Evolutionary conservation across 2,888 invertebrate species (phyloP), one percentile per base, ranked within the genome.

Genomic region (Eledone cirrhosa): DNA sequence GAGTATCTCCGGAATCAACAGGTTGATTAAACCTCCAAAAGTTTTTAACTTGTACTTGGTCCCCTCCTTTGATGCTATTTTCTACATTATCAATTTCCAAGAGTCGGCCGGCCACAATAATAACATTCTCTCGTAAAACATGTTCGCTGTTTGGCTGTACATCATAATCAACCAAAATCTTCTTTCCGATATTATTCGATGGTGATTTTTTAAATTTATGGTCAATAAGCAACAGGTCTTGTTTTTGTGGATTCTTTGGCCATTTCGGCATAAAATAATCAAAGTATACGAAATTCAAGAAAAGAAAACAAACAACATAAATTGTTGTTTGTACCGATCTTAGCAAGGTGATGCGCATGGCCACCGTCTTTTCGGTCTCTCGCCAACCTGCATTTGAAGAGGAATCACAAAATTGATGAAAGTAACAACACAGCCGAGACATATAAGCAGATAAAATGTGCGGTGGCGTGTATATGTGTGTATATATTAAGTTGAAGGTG

Each of bases 271-370:
- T 41, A 33, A 41, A 72, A 33, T 47, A 48, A n/a, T 72, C 41
- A 22, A 72, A 72, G 8, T 78, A 78, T 2, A 78, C 48, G 14
- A 82, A 48, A 77, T 83, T 84, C 19, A 83, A 27, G 69, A 82
- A 59, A 7, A 83, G 27, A 22, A 82, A 24, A 53, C 76, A 69
- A 47, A 41, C 74, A 22, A 82, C 31, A 79, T 84, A 78, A 72
- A 80, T 80, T 79, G 81, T 78, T 65, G 69, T 63, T 80, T 82
- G 83, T 53, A 82, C 83, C 82, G 80, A 83, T 80, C 79, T 84
- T 81, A 82, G 81, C 47, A 84, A 27, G 53, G 83, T 83, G 69
- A 84, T 77, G 59, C 82, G 84, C 84, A 84, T 84, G 78, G 79
- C 80, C 76, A 41, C 76, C 76, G 16, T 72, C 72, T 72, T 72